Evolutionary conservation across 2,113 vertebrate genomes (phyloP).

Genomic region (Saccopteryx bilineata): DNA sequence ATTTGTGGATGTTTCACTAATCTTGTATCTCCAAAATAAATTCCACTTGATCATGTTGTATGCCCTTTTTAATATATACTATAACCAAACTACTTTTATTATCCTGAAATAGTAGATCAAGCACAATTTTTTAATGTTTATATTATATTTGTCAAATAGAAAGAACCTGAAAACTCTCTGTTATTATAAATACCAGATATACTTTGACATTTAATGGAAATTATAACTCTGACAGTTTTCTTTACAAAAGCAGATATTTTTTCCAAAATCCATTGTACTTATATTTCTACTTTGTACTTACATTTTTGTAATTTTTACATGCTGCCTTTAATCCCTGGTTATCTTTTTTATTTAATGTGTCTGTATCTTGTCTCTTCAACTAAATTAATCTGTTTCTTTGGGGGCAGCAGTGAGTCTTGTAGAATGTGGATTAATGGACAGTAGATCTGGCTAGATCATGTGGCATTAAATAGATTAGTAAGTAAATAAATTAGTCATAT

Average conservation of each 20-base stretch:
- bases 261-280: not conserved
- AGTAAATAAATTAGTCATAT: not conserved
- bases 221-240: not conserved
- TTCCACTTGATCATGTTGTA: no score
- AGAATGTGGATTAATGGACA: not conserved
- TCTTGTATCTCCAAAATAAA: no score
- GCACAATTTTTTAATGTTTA: not conserved
- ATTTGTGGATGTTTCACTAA: no score
- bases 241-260: not conserved
- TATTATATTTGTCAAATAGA: not conserved
- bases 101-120: not conserved
- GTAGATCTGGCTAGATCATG: not conserved
- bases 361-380: not conserved
- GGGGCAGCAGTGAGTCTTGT: not conserved
- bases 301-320: not conserved
- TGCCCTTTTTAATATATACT: not conserved
- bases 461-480: not conserved
- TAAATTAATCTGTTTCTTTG: not conserved
- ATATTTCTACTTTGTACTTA: not conserved
- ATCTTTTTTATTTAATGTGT: not conserved
- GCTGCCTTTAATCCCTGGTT: not conserved
- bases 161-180: not conserved
- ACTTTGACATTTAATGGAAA: constrained; percentile 21
- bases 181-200: not conserved
- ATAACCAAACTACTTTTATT: not conserved